Conservation (phyloP, 1,140 invertebrate genomes). For the Olivierus martensii region DNA sequence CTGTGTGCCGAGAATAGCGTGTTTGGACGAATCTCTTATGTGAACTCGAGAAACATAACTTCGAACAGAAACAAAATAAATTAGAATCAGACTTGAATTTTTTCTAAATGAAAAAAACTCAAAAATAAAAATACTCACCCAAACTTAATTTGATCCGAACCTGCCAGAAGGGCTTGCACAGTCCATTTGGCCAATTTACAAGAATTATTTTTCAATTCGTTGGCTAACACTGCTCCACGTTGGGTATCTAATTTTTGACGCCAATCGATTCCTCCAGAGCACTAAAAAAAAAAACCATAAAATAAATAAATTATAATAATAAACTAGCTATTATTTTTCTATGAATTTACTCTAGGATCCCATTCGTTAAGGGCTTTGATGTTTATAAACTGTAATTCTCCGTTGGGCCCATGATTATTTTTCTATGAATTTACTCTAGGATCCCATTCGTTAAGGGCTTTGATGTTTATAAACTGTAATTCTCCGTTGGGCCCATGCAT, state of each 20-base stretch:
- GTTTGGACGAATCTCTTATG: constrained; percentile 84
- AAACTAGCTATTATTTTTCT: no score
- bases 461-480: constrained; percentile 83
- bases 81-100: neutral
- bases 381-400: constrained; percentile 80
- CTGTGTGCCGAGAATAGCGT: constrained; percentile 95
- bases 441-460: constrained; percentile 98
- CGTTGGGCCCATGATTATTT: constrained; percentile 71
- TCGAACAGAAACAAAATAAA: constrained; percentile 1
- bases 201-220: constrained; percentile 95
- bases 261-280: constrained; percentile 95
- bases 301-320: constrained; percentile 1
- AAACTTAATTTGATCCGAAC: constrained; percentile 96
- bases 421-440: constrained; percentile 50
- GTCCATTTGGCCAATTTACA: constrained; percentile 99
- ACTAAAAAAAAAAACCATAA: constrained; percentile 28
- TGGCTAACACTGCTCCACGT: constrained; percentile 92
- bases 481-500: constrained; percentile 82
- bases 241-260: constrained; percentile 93
- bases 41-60: constrained; percentile 88
- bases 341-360: constrained; percentile 51
- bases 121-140: constrained; percentile 39
- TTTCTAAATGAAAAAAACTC: constrained; percentile 1
- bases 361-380: constrained; percentile 98
- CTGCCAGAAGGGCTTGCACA: constrained; percentile 85